Evolutionary conservation across 2,797 vertebrate genomes (phyloP).

Genomic region (Alectoris magna): DNA sequence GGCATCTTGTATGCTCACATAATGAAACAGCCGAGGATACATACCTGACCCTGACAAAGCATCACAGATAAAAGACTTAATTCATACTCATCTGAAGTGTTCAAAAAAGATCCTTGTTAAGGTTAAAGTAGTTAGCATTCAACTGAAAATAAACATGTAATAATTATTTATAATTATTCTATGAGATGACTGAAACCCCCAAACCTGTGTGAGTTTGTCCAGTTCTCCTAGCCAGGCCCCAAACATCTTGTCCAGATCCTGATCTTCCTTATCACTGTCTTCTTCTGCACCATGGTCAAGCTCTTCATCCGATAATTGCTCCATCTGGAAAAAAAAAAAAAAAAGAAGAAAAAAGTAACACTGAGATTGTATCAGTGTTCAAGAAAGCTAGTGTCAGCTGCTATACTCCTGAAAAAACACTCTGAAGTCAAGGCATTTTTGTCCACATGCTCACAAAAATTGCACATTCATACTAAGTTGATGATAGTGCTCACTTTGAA

Average conservation of each 20-base stretch:
- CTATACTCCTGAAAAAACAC: neutral
- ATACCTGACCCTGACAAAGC: neutral
- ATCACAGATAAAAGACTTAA: too few relatives aligned
- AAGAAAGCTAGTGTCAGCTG: neutral
- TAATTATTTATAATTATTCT: neutral
- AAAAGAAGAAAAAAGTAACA: neutral
- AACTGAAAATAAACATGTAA: neutral
- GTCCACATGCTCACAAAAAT: neutral
- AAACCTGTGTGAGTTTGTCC: slow-evolving; percentile 96
- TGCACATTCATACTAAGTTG: neutral
- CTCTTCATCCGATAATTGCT: slow-evolving; percentile 97
- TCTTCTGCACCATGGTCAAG: slow-evolving; percentile 95
- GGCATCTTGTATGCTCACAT: neutral
- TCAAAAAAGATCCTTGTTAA: neutral
- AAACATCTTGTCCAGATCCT: slow-evolving; percentile 99
- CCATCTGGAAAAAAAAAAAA: slow-evolving; percentile 86
- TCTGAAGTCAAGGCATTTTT: neutral
- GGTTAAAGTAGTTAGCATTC: neutral
- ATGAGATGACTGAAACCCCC: neutral
- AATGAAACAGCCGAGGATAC: neutral
- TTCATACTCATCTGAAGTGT: neutral
- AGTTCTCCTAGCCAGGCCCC: slow-evolving; percentile 97
- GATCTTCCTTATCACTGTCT: slow-evolving; percentile 98
- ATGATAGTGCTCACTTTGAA: neutral
- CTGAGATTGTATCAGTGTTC: neutral